Base-by-base conservation (phyloP, 92 coral and sea anemone species). In the Umimayanthus kanabou region DNA sequence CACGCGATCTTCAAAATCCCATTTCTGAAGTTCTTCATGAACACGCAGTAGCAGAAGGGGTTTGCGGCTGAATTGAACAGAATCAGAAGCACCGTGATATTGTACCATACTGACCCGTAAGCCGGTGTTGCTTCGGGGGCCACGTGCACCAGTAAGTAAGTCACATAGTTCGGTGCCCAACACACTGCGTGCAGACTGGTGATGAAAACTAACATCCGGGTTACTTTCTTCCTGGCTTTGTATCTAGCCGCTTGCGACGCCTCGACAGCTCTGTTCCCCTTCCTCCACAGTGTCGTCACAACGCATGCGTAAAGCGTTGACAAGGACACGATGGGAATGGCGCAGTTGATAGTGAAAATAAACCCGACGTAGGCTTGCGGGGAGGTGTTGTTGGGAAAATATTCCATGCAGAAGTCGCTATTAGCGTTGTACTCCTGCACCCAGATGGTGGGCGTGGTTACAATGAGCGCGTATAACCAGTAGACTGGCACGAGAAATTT, bases 161-260 rank as follows among this genome's bases (percentile, higher is more conserved):
- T 87, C 23, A 92, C 89, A 89, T 93, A 94, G 94, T 94, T 94
- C 0, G 98, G 98, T 0, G 94, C 77, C 84, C 98, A 94, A 57
- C 98, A 94, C 23, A 91, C 0, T 9, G 89, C 82, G 85, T 93
- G 98, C 7, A 94, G 86, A 9, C 90, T 49, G 6, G 95, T 94
- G 84, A 94, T 80, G 20, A 89, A 65, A 6, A 94, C 81, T 80
- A 94, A 58, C 98, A 94, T 93, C 45, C 81, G 39, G 20, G 98
- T 94, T 16, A 92, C 98, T 42, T 92, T 81, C 47, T 89, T 94
- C 43, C 98, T 88, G 14, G 95, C 93, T 65, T 87, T 93, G 71
- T 93, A 87, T 82, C 98, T 85, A 6, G 95, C 98, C 5, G 87
- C 79, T 55, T 94, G 93, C 42, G 93, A 92, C 0, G 87, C 90